Conservation (phyloP, 2,888 invertebrate species). For the Choristoneura rosaceana region DNA sequence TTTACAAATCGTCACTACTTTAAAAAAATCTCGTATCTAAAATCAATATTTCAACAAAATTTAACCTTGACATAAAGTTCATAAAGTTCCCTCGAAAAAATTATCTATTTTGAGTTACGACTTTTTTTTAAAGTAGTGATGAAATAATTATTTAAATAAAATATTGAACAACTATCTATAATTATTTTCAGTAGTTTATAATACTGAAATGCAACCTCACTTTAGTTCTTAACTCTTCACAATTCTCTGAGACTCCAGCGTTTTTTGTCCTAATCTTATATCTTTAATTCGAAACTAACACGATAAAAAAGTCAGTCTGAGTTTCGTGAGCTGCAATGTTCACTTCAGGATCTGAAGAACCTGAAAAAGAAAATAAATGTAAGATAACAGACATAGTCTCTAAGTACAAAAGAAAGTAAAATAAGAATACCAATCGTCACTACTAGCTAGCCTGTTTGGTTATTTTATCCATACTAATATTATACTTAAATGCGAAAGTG, state of each 20-base stretch:
- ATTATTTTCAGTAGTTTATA: neutral
- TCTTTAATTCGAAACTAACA: neutral
- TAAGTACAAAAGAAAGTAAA: neutral
- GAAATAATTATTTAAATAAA: neutral
- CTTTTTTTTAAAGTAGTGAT: no score
- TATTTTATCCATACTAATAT: no score
- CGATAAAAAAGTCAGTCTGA: neutral
- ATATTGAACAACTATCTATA: neutral
- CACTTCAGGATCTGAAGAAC: neutral
- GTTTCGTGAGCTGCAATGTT: neutral
- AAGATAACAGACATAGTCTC: neutral
- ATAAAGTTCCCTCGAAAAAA: no score
- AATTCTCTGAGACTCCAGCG: neutral
- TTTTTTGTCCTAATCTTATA: neutral
- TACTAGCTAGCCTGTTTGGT: no score
- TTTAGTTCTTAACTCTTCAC: neutral
- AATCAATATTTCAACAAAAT: no score
- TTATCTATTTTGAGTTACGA: no score
- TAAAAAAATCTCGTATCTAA: no score
- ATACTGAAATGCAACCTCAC: neutral
- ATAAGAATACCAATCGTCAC: neutral
- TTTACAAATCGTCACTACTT: no score
- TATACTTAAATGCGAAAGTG: no score
- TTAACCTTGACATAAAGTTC: no score
- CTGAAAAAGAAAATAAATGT: neutral